Base-by-base conservation (phyloP, 2,888 invertebrate species). In the Bursaphelenchus okinawaensis region DNA sequence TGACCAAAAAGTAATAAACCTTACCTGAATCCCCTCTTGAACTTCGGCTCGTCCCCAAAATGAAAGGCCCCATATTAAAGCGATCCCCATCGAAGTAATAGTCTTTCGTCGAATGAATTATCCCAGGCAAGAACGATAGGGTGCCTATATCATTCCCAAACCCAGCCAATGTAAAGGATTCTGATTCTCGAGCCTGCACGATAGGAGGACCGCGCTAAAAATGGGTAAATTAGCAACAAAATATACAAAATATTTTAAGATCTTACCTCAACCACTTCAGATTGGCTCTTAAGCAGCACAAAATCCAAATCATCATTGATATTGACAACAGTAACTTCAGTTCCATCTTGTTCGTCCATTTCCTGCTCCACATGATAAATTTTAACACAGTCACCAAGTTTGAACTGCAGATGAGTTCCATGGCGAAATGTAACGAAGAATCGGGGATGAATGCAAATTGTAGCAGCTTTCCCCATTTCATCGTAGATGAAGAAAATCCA, bases 21-120 rank as follows among this genome's bases (percentile, higher is more conserved):
- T 70, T 71, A 70, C 70, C 70, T 64, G 70, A 70, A 66, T 68
- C 70, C 51, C 69, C 69, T 50, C 63, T 40, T 26, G 61, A 58
- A 72, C 64, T 70, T 62, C 0, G 23, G 54, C 69, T 3, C 26
- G 57, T 70, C 1, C 70, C 70, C 61, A 70, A 56, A 68, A 70
- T 68, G 55, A 72, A 70, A 19, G 70, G 69, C 16, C 70, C 70
- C 67, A 68, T 28, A 54, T 24, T 0, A 57, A 52, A 51, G 6
- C 9, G 61, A 58, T 52, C 58, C 50, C 58, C 58, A 52, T 50
- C 7, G 50, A 64, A 70, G 52, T 23, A 71, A 71, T 58, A 68
- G 28, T 68, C 40, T 28, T 63, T 62, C 55, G 52, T 40, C 27
- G 58, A 31, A 60, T 69, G 67, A 64, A 70, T 56, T 55, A 31